phyloP scores from a whole-genome alignment of 2,113 vertebrate species.

The Tragelaphus strepsiceros region DNA sequence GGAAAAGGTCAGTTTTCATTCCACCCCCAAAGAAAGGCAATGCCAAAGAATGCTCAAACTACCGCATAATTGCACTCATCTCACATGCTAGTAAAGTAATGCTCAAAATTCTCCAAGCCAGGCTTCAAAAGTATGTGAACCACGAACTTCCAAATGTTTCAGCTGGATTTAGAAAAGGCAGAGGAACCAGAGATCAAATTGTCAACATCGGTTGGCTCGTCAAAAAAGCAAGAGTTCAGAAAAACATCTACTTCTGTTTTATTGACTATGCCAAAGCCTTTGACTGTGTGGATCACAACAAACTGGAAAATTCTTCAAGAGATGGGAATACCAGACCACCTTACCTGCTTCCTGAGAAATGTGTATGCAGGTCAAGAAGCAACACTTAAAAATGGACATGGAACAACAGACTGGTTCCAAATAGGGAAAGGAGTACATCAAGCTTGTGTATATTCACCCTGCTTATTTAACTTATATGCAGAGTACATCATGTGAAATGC shows the following conservation, averaged over 20 bases:
- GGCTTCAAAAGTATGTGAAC: background rate
- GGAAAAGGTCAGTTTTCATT: background rate
- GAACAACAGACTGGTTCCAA: background rate
- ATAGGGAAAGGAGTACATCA: background rate
- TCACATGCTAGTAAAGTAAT: background rate
- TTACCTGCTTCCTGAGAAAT: background rate
- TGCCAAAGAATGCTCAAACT: background rate
- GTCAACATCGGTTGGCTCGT: accelerated
- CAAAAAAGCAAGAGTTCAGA: background rate
- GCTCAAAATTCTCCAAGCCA: background rate
- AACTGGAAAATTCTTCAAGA: background rate
- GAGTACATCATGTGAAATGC: background rate
- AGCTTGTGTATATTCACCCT: background rate
- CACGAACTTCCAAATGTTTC: background rate
- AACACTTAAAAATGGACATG: background rate
- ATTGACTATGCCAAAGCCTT: background rate
- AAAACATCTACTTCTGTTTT: background rate
- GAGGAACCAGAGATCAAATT: background rate
- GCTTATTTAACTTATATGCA: background rate
- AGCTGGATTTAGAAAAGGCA: background rate
- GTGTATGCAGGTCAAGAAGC: background rate
- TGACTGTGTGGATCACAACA: background rate
- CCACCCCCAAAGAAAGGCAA: background rate
- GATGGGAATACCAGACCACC: background rate
- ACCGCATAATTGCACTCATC: background rate